Percentiles rank a stretch among this genome's conserved stretches.
Conservation (phyloP, 92 coral and sea anemone genomes). For the Actinostola sp. region DNA sequence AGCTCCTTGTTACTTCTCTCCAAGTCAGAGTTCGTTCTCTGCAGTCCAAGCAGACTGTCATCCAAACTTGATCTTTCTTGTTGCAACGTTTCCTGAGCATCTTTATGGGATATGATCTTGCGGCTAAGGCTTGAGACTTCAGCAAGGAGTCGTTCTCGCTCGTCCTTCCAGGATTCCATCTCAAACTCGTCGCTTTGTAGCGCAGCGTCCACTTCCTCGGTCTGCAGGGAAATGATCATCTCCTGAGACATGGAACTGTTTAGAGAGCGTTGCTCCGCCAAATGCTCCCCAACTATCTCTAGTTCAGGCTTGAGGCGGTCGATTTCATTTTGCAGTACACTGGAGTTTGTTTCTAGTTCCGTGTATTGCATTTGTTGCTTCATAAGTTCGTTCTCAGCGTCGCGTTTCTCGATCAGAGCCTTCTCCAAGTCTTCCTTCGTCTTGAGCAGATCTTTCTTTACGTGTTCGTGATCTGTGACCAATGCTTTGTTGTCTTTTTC, state of each 20-base stretch:
- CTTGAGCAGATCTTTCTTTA: conserved; percentile 71
- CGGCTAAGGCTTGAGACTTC: conserved; percentile 80
- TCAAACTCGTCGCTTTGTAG: conserved; percentile 70
- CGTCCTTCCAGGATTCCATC: conserved; percentile 75
- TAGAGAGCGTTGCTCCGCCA: conserved; percentile 65
- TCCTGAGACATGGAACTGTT: conserved; percentile 53
- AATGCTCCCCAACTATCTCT: conserved; percentile 66
- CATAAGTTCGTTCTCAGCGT: conserved; percentile 69
- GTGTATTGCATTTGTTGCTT: conserved; percentile 67
- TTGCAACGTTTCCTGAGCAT: conserved; percentile 66
- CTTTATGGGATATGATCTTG: conserved; percentile 70
- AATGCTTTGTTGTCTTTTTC: conserved; percentile 68
- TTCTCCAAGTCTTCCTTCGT: conserved; percentile 72
- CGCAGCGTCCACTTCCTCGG: conserved; percentile 61
- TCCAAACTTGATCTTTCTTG: conserved; percentile 67
- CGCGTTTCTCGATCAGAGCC: conserved; percentile 67
- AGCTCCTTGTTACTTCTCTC: conserved; percentile 67
- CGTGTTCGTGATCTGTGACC: conserved; percentile 66
- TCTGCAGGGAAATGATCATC: conserved; percentile 35
- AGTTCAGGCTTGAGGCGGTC: conserved; percentile 80
- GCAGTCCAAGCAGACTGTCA: conserved; percentile 62
- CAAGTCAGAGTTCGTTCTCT: conserved; percentile 59
- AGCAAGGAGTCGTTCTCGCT: conserved; percentile 75
- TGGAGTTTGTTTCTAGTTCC: conserved; percentile 75
- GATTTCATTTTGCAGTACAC: conserved; percentile 80